Evolutionary conservation across 1,140 invertebrate species (phyloP).

Genomic region (Papilio polyxenes): DNA sequence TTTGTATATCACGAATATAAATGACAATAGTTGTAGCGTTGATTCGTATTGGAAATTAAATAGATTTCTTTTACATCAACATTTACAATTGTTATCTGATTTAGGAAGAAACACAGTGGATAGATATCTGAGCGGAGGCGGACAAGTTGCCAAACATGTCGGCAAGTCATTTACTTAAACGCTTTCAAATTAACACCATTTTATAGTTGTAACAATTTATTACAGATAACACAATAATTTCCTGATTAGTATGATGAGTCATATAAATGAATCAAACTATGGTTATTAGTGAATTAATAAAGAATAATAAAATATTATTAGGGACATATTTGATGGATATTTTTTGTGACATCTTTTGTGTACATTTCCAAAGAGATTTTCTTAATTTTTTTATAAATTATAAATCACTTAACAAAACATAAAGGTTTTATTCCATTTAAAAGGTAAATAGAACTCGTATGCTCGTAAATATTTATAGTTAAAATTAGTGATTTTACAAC

Average conservation of each 20-base stretch:
- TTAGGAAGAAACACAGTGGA: neutral
- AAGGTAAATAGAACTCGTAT: conserved; percentile 3
- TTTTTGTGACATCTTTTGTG: too few species aligned
- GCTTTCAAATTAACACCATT: conserved; percentile 18
- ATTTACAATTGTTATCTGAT: neutral
- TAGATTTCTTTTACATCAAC: neutral
- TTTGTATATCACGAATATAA: neutral
- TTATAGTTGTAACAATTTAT: conserved; percentile 6
- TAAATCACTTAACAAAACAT: conserved; percentile 10
- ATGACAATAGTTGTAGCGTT: neutral
- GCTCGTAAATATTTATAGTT: conserved; percentile 19
- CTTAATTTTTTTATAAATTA: neutral
- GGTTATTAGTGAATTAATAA: too few species aligned
- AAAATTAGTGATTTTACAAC: conserved; percentile 20
- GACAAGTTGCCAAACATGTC: neutral
- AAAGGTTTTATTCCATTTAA: neutral
- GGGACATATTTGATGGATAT: too few species aligned
- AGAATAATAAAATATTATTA: too few species aligned
- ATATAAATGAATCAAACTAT: neutral
- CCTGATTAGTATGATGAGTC: neutral
- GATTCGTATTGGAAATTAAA: neutral
- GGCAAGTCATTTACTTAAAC: neutral
- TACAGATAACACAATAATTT: neutral
- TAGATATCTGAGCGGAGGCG: neutral
- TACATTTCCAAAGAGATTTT: neutral